Evolutionary conservation across 1,140 invertebrate species (phyloP).

Genomic region (Eumaeus atala): DNA sequence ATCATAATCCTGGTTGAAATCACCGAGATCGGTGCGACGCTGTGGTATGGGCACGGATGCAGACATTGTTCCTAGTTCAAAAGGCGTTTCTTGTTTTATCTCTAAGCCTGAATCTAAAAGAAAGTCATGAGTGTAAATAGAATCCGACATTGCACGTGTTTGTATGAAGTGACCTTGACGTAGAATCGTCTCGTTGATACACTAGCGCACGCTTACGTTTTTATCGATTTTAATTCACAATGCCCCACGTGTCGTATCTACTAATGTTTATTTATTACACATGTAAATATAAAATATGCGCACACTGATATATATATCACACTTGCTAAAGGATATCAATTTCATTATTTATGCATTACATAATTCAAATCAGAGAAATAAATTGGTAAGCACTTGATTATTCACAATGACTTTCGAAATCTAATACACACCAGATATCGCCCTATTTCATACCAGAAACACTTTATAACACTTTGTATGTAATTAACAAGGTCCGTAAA

Average conservation of each 20-base stretch:
- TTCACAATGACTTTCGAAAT: constrained; percentile 67
- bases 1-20: constrained; percentile 74
- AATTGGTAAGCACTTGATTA: constrained; percentile 52
- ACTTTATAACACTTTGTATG: neutral
- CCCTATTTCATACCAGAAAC: neutral
- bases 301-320: constrained; percentile 21
- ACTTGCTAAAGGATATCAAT: constrained; percentile 23
- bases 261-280: constrained; percentile 59
- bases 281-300: constrained; percentile 19
- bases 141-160: constrained; percentile 76
- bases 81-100: constrained; percentile 72
- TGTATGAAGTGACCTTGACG: constrained; percentile 63
- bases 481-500: constrained; percentile 19
- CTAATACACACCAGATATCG: constrained; percentile 19
- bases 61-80: constrained; percentile 60
- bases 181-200: constrained; percentile 67
- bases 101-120: constrained; percentile 71
- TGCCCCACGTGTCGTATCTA: constrained; percentile 60
- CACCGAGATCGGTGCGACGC: constrained; percentile 65
- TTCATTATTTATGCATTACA: constrained; percentile 54
- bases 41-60: constrained; percentile 77
- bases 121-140: constrained; percentile 75
- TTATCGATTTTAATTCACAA: constrained; percentile 65
- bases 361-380: constrained; percentile 50
- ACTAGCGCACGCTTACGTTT: constrained; percentile 65